Conservation (phyloP, 2,888 invertebrate genomes). For the Uropetala carovei region DNA sequence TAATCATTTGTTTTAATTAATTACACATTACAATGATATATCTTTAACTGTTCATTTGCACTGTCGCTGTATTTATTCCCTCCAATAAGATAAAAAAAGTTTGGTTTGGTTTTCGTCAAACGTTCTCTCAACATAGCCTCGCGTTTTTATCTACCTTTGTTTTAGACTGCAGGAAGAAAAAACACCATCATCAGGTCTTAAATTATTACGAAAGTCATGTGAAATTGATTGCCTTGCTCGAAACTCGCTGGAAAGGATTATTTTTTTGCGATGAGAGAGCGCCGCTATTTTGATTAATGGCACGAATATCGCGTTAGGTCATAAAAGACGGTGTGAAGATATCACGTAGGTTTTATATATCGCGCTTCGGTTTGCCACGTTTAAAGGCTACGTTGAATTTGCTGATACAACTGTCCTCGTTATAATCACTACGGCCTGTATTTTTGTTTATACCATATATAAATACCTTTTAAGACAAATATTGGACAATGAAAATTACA, state of each 20-base stretch:
- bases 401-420: not conserved
- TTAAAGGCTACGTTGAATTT: not conserved
- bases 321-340: slow-evolving; percentile 7
- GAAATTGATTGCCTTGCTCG: slow-evolving; percentile 23
- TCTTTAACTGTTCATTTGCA: no score
- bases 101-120: no score
- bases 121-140: not conserved
- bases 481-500: not conserved
- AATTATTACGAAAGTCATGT: slow-evolving; percentile 14
- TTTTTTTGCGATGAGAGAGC: not conserved
- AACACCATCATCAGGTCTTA: not conserved
- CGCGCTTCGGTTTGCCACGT: not conserved
- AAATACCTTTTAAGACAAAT: not conserved
- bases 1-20: no score
- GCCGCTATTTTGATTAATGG: slow-evolving; percentile 19
- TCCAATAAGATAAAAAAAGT: no score
- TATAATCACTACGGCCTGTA: not conserved
- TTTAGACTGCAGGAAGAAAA: not conserved
- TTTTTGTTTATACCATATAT: not conserved
- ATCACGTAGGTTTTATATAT: slow-evolving; percentile 25
- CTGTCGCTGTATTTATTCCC: no score
- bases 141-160: not conserved
- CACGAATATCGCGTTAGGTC: not conserved
- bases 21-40: no score
- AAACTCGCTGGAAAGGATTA: not conserved